Evolutionary conservation across 2,888 invertebrate genomes (phyloP).

Genomic region (Epirrita christyi): DNA sequence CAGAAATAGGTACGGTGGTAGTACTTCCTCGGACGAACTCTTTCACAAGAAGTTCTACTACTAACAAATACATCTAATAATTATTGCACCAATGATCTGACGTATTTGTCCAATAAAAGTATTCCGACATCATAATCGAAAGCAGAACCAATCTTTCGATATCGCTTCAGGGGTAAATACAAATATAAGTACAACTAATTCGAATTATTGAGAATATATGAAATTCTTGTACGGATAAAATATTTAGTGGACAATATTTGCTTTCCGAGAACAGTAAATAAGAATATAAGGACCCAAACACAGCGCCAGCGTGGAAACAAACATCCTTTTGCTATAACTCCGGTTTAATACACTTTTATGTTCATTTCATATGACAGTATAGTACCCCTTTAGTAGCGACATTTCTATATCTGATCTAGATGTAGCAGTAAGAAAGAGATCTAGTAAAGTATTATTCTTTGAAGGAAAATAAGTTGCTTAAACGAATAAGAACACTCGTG

Average conservation of each 20-base stretch:
- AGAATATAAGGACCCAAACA: slow-evolving; percentile 59
- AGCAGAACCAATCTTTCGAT: slow-evolving; percentile 4
- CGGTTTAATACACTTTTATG: slow-evolving; percentile 27
- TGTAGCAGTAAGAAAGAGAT: too few relatives aligned
- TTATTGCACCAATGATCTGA: too few relatives aligned
- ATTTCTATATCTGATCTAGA: neutral
- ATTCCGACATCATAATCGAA: slow-evolving; percentile 9
- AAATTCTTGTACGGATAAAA: slow-evolving; percentile 32
- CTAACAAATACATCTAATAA: too few relatives aligned
- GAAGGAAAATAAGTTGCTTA: too few relatives aligned
- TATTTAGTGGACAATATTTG: slow-evolving; percentile 44
- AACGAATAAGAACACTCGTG: too few relatives aligned
- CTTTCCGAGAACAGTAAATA: slow-evolving; percentile 57
- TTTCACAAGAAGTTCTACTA: too few relatives aligned
- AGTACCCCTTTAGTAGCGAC: slow-evolving; percentile 7
- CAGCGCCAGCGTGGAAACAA: slow-evolving; percentile 47
- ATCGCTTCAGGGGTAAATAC: slow-evolving; percentile 11
- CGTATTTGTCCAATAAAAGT: slow-evolving; percentile 1
- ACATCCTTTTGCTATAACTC: slow-evolving; percentile 36
- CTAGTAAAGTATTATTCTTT: too few relatives aligned
- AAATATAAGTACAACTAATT: slow-evolving; percentile 16
- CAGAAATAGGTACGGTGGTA: too few relatives aligned
- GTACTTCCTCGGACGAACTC: too few relatives aligned
- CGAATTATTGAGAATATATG: slow-evolving; percentile 24
- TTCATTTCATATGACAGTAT: slow-evolving; percentile 22